A percentile compares a stretch with the other conserved stretches of the same genome.
Evolutionary conservation across 2,113 vertebrate genomes (phyloP).

Genomic region (Pseudopipra pipra): DNA sequence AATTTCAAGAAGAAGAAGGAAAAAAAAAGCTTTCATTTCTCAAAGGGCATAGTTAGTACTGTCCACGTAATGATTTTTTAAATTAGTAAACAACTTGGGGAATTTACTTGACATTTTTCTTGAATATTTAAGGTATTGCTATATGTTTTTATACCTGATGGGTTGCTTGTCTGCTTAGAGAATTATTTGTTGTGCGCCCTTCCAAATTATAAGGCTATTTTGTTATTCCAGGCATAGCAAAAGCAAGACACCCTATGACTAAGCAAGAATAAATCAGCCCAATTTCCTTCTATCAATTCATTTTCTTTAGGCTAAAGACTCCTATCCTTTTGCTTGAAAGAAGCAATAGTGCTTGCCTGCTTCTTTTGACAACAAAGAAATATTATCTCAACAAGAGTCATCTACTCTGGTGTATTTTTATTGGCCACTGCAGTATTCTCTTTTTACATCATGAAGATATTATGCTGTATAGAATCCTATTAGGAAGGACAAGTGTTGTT

Average conservation of each 20-base stretch:
- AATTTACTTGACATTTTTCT: background rate
- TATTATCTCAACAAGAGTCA: background rate
- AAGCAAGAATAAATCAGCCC: slow-evolving; percentile 16
- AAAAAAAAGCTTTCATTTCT: background rate
- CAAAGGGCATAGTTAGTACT: background rate
- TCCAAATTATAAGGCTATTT: background rate
- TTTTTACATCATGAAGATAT: background rate
- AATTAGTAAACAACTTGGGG: background rate
- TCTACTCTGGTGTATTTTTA: background rate
- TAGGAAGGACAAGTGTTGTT: background rate
- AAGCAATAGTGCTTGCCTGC: background rate
- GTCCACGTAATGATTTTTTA: background rate
- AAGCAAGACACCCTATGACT: slow-evolving; percentile 10
- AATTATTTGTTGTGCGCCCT: background rate
- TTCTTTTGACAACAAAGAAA: background rate
- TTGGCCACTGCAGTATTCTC: background rate
- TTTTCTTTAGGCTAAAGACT: slow-evolving; percentile 4
- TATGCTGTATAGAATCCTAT: background rate
- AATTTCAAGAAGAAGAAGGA: background rate
- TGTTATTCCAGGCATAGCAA: background rate
- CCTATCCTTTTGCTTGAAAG: background rate
- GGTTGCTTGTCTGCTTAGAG: background rate
- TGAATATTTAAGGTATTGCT: background rate
- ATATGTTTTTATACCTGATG: background rate
- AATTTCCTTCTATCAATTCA: background rate